Evolutionary conservation across 2,888 invertebrate species (phyloP), one percentile per base, ranked within the genome.

Genomic region (Protonemura montana): DNA sequence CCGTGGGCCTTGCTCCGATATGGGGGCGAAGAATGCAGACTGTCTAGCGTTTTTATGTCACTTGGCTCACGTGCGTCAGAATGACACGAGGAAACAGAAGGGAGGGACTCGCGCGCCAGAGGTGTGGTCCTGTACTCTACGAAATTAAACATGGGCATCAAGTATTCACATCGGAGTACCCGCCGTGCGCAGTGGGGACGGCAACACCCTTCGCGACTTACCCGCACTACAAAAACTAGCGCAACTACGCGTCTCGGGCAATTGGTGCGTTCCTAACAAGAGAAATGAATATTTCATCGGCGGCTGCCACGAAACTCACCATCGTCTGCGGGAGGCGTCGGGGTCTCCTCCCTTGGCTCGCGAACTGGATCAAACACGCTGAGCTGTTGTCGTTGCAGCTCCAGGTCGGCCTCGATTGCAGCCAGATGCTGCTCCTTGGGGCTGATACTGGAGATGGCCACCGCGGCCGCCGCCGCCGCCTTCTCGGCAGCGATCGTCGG

Each of bases 301-400:
- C 59, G 3, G 16, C 59, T 41, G 41, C 41, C 13, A 5, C 41
- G 41, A 77, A 28, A 89, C 92, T 91, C 89, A 94, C 94, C 93
- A 88, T 92, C 90, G 89, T 93, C 93, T 10, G 92, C 93, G n/a
- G 94, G 93, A 76, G 94, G 94, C 13, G 94, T 94, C 5, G 93
- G 93, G 16, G 93, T 93, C 88, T 93, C 94, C 86, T 92, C 93
- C 87, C 90, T 91, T 3, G 90, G 89, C 82, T 89, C 89, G 41
- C 89, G 89, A 35, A 88, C 88, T 5, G 89, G 87, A 83, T 90
- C 90, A 83, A 89, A 90, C 85, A 89, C 90, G 82, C 88, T 89
- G 59, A 87, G 88, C 84, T 90, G 89, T 84, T 90, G 90, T 78
- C 89, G 89, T 85, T 90, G 89, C 77, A 90, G 83, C 78, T 89